Evolutionary conservation across 2,888 invertebrate genomes (phyloP), one percentile per base, ranked within the genome.

Genomic region (Clivina fossor): DNA sequence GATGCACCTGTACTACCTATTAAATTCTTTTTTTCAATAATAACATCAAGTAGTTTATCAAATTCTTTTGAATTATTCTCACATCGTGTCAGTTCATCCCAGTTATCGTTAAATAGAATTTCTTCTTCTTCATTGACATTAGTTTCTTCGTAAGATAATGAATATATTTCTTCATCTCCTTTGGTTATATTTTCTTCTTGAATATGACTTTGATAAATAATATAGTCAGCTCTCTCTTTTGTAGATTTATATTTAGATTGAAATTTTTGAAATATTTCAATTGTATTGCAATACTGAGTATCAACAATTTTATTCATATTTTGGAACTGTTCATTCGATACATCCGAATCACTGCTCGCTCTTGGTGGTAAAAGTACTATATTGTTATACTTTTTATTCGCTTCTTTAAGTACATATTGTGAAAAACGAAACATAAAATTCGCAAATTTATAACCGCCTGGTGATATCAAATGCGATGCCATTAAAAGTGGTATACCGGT

Each of bases 401-500:
- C 61, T 57, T 69, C 66, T 18, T 50, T 60, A 11, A 70, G 30
- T 11, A 70, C 71, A n/a, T 73, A 59, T 41, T 69, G 65, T 3
- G 71, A 69, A 48, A 74, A 56, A 59, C 68, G 69, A n/a, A 69
- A 64, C 65, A 74, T 68, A 58, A 71, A 69, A 48, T 64, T 65
- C 1, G 65, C 61, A 60, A 72, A 69, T 49, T 66, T 68, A 32
- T 60, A 62, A 8, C 73, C 73, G n/a, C 70, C 69, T 1, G 74
- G 72, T 2, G 69, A 66, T 43, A 74, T 64, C 28, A 74, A 61
- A 58, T 71, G 72, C 4, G 73, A 73, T 5, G 67, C 57, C 64
- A 68, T 65, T 19, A 72, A 61, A 4, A 57, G 57, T 3, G 71
- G 71, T 30, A 73, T 65, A 58, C 69, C 61, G 2, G 68, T 66